A percentile compares a stretch with the other conserved stretches of the same genome.
phyloP scores from a whole-genome alignment of 2,797 vertebrate species.

The Coccyzus lansbergi region DNA sequence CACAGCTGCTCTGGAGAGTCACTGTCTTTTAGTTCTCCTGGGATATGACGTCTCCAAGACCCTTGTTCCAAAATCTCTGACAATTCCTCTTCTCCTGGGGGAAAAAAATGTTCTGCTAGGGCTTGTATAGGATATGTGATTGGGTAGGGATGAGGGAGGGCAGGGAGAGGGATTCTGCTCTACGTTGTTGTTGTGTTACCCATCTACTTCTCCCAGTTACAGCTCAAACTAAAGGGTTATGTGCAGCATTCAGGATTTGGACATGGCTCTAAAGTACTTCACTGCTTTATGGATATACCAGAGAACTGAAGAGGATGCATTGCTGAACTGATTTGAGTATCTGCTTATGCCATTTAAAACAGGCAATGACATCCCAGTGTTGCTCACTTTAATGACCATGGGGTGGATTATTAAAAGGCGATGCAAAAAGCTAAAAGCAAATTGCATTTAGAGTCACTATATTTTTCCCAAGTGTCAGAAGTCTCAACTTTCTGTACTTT shows the following conservation, averaged over 20 bases:
- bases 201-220: background rate
- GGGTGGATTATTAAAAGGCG: background rate
- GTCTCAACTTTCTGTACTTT: background rate
- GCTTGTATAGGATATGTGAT: background rate
- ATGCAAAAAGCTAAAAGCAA: background rate
- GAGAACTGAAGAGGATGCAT: background rate
- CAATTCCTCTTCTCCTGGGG: background rate
- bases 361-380: background rate
- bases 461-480: background rate
- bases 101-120: background rate
- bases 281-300: background rate
- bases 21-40: background rate
- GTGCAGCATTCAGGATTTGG: background rate
- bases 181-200: background rate
- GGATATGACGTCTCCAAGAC: background rate
- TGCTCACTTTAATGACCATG: background rate
- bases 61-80: background rate
- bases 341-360: slow-evolving; percentile 2
- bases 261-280: background rate
- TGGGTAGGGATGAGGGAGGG: background rate
- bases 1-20: background rate
- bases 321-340: background rate
- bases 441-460: background rate
- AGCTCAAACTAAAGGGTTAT: background rate
- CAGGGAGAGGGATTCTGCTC: background rate